Evolutionary conservation across 2,888 invertebrate species (phyloP).

Genomic region (Didymodactylos carnosus): DNA sequence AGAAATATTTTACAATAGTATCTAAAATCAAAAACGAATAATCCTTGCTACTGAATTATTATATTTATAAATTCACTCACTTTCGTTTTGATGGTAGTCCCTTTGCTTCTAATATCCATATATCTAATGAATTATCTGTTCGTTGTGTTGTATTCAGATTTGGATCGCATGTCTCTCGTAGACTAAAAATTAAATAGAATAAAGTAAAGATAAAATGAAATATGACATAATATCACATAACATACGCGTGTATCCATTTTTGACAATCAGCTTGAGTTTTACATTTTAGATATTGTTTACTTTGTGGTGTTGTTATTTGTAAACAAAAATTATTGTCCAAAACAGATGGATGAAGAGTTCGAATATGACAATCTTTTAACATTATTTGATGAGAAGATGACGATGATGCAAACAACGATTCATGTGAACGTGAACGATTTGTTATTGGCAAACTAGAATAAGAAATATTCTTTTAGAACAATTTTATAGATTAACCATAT

Average conservation of each 20-base stretch:
- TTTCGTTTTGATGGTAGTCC: constrained; percentile 60
- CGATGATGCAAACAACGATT: background rate
- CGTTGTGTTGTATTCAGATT: no score
- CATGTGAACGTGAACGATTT: background rate
- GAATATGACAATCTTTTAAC: background rate
- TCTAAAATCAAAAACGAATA: background rate
- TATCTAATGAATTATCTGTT: constrained; percentile 63
- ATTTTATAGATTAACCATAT: no score
- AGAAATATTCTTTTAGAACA: no score
- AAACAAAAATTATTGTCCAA: background rate
- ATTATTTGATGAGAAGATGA: background rate
- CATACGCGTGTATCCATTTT: no score
- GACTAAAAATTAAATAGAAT: no score
- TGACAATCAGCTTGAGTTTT: no score
- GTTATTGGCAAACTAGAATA: background rate
- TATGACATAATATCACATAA: no score
- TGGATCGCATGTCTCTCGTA: no score
- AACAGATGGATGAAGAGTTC: background rate
- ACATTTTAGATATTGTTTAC: no score
- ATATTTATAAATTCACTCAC: constrained; percentile 38
- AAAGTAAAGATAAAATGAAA: no score
- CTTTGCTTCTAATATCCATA: constrained; percentile 82
- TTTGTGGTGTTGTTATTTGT: no score
- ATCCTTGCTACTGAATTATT: no score
- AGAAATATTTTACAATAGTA: constrained; percentile 79